Percentiles rank a stretch among this genome's conserved stretches.
These are phyloP conservation scores for Drosophila gaucha DNA, from an alignment of 2,888 invertebrate species.

Conservation along the genomic window DNA sequence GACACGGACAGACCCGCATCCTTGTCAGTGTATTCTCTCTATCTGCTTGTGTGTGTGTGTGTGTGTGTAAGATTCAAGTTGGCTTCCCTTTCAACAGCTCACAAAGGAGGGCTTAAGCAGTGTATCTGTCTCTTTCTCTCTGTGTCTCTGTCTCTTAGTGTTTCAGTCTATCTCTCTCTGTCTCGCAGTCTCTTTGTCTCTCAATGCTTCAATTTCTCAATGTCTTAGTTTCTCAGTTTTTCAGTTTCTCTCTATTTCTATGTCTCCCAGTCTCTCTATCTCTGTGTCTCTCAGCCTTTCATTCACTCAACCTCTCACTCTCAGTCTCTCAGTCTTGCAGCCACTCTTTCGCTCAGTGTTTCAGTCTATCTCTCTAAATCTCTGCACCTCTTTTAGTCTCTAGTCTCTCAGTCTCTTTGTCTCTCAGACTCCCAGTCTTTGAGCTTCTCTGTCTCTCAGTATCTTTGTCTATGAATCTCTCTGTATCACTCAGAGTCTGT, in stretches of 20 bases:
- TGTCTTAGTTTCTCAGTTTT: constrained; percentile 1
- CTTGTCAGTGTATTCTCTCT: constrained; percentile 11
- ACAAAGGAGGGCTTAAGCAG: constrained; percentile 3
- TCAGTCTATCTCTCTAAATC: no score
- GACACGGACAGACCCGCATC: constrained; percentile 30
- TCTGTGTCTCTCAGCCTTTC: background rate
- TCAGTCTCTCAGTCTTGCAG: no score
- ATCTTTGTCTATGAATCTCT: background rate
- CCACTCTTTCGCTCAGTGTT: no score
- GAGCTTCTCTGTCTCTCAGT: background rate
- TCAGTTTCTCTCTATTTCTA: background rate
- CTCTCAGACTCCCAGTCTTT: background rate
- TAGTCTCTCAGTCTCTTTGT: no score
- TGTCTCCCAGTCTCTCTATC: background rate
- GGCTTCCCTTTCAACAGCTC: constrained; percentile 36
- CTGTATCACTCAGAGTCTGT: no score
- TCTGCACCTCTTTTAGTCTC: no score
- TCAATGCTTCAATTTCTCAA: no score
- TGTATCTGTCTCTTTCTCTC: no score
- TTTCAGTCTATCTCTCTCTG: background rate
- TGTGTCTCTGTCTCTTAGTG: background rate
- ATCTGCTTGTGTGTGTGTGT: background rate
- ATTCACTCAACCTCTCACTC: no score
- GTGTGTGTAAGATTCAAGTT: constrained; percentile 26
- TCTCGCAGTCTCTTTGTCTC: background rate